These are phyloP conservation scores for Atrina japonica DNA, from an alignment of 2,888 invertebrate genomes.

Conservation along the genomic window DNA sequence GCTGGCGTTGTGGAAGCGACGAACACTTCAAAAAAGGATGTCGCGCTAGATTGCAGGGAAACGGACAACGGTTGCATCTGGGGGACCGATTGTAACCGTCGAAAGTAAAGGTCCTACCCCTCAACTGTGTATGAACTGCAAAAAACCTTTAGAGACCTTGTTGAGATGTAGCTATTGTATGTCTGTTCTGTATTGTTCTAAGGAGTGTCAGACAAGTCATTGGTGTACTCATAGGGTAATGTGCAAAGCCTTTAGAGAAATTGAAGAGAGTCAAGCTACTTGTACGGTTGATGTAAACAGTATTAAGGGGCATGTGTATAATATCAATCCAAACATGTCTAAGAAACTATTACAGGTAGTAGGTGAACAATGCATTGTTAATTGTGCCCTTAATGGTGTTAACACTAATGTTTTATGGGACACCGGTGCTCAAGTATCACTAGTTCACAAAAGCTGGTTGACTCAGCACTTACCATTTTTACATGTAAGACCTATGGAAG, in stretches of 20 bases:
- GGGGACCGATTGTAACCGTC: conserved; percentile 25
- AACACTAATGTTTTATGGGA: conserved; percentile 29
- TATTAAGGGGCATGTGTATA: conserved; percentile 11
- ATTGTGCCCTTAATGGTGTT: conserved; percentile 1
- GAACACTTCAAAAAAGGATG: conserved; percentile 27
- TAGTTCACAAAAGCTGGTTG: conserved; percentile 12
- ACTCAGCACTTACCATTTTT: conserved; percentile 5
- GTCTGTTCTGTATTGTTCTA: too few relatives aligned
- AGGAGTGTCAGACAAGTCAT: not conserved
- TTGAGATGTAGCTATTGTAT: too few relatives aligned
- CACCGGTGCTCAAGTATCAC: conserved; percentile 42
- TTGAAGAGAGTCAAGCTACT: too few relatives aligned
- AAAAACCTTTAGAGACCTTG: too few relatives aligned
- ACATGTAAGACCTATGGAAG: not conserved
- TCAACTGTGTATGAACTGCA: too few relatives aligned
- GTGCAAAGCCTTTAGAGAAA: not conserved
- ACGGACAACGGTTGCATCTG: conserved; percentile 24
- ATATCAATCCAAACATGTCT: not conserved
- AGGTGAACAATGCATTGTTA: conserved; percentile 28
- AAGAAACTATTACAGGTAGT: conserved; percentile 8
- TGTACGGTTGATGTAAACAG: not conserved
- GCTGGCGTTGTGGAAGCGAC: conserved; percentile 25
- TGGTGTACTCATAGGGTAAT: not conserved
- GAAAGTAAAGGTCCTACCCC: conserved; percentile 5
- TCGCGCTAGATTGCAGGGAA: conserved; percentile 26